phyloP scores from a whole-genome alignment of 30 jellyfish, hydroid and myxozoan genomes.

The Turritopsis rubra region DNA sequence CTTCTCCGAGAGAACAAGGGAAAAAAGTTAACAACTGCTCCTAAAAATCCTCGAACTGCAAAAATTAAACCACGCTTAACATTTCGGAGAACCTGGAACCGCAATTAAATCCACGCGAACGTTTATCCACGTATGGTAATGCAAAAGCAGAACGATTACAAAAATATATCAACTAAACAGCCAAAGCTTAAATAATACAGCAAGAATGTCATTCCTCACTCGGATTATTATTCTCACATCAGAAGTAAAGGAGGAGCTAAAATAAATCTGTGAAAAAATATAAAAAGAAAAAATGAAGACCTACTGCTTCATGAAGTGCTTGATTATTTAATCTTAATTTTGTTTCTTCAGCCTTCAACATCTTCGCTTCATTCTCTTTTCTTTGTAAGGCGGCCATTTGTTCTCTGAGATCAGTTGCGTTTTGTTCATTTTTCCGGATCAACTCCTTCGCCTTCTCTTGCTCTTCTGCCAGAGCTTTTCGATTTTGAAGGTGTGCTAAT shows the following conservation, averaged over 20 bases:
- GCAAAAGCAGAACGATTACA: too few relatives aligned
- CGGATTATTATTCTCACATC: too few relatives aligned
- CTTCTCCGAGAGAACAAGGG: too few relatives aligned
- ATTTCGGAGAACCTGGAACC: too few relatives aligned
- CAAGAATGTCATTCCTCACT: too few relatives aligned
- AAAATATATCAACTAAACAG: too few relatives aligned
- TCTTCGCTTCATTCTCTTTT: conserved; percentile 69
- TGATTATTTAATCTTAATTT: conserved; percentile 28
- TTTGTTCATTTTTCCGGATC: conserved; percentile 28
- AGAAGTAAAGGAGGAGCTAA: neutral
- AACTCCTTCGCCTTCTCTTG: conserved; percentile 29
- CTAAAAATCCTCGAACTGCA: too few relatives aligned
- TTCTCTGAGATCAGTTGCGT: conserved; percentile 32
- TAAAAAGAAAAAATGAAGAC: neutral
- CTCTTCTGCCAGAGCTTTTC: conserved; percentile 44
- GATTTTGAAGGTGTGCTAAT: conserved; percentile 43
- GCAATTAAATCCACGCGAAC: too few relatives aligned
- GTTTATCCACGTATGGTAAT: too few relatives aligned
- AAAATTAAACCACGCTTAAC: too few relatives aligned
- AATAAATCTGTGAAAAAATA: neutral
- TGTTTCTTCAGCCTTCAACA: conserved; percentile 71
- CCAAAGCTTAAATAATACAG: too few relatives aligned
- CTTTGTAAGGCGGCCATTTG: conserved; percentile 59
- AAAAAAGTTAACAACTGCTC: too few relatives aligned
- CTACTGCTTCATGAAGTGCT: conserved; percentile 50